Percentiles rank a stretch among this genome's conserved stretches.
Conservation (phyloP, 2,113 vertebrate species). For the Daphoenositta chrysoptera region DNA sequence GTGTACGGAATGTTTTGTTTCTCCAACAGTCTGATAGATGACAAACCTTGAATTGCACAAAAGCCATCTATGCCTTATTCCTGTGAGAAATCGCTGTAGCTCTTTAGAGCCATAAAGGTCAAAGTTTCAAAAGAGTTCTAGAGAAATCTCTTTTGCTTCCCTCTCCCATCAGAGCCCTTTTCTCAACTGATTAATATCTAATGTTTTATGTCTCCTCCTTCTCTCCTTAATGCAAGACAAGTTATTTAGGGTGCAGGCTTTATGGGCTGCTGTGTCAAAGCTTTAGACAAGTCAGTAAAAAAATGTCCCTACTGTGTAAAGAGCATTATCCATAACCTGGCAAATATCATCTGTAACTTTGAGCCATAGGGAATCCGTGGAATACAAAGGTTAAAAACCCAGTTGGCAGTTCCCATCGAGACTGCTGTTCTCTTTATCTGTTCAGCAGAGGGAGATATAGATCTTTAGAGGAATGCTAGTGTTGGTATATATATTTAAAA, state of each 20-base stretch:
- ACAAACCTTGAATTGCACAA: neutral
- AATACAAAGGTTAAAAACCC: conserved; percentile 36
- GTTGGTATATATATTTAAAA: neutral
- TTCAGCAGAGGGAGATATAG: conserved; percentile 57
- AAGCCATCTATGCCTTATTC: neutral
- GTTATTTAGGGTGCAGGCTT: conserved; percentile 52
- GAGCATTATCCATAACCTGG: conserved; percentile 43
- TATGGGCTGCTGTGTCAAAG: conserved; percentile 58
- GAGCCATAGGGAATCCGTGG: conserved; percentile 9
- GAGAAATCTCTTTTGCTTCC: conserved; percentile 8
- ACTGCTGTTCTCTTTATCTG: conserved; percentile 31
- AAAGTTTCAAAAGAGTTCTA: conserved; percentile 2
- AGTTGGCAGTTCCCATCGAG: neutral
- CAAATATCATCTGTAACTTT: conserved; percentile 63
- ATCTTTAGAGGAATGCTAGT: conserved; percentile 35
- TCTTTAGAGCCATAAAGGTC: conserved; percentile 31
- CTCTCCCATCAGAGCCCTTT: neutral
- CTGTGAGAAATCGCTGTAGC: neutral
- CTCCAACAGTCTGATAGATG: neutral
- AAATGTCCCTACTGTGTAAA: conserved; percentile 34
- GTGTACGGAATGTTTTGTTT: neutral
- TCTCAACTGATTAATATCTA: conserved; percentile 40
- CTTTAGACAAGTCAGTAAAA: conserved; percentile 64
- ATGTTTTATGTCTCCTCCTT: conserved; percentile 33
- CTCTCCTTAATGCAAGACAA: neutral